phyloP scores from a whole-genome alignment of 2,113 vertebrate genomes.

The Epinephelus cyanopodus region DNA sequence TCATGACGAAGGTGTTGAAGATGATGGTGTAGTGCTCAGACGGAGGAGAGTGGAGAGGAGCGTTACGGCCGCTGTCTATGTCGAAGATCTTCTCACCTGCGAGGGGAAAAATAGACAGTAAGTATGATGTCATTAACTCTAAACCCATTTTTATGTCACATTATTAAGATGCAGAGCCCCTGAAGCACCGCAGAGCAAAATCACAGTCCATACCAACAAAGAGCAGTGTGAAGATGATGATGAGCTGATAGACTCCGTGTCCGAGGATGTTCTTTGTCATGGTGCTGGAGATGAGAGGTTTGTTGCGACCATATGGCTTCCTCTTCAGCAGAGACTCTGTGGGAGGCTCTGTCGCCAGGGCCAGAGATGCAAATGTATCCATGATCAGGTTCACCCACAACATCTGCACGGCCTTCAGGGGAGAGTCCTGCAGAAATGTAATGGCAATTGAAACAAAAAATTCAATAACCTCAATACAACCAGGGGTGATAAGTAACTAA shows the following conservation, averaged over 20 bases:
- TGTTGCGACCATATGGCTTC: conserved; percentile 95
- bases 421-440: conserved; percentile 89
- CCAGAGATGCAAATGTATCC: conserved; percentile 97
- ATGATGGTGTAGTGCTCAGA: conserved; percentile 99
- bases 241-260: conserved; percentile 94
- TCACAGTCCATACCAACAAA: conserved; percentile 86
- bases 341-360: conserved; percentile 94
- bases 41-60: conserved; percentile 95
- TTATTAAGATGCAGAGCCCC: not conserved
- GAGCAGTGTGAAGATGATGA: conserved; percentile 94
- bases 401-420: conserved; percentile 98
- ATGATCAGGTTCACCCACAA: conserved; percentile 98
- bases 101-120: not conserved
- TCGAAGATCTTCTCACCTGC: conserved; percentile 95
- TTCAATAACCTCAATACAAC: not conserved
- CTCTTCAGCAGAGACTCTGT: conserved; percentile 92
- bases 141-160: not conserved
- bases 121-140: not conserved
- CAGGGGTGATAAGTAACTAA: not conserved
- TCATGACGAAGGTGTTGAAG: conserved; percentile 99
- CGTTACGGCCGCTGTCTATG: conserved; percentile 96
- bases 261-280: conserved; percentile 99
- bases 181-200: not conserved
- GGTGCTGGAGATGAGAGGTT: conserved; percentile 96
- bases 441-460: not conserved